phyloP scores from a whole-genome alignment of 1,140 invertebrate species.

The Musca vetustissima region DNA sequence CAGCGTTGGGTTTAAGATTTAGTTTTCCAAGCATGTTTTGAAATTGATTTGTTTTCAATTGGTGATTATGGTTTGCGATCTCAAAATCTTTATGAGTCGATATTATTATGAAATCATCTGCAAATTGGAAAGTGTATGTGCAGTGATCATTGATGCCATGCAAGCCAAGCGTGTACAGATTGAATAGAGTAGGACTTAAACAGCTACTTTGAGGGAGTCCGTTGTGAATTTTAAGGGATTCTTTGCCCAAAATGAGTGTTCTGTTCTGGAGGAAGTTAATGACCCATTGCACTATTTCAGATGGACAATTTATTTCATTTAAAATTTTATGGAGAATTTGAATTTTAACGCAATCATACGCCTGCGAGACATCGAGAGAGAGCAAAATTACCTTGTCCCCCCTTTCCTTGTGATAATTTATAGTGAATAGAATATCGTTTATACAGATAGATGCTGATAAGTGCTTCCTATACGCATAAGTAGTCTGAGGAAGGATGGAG shows the following conservation, averaged over 20 bases:
- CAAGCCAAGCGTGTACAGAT: no score
- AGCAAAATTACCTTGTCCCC: background rate
- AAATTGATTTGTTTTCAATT: background rate
- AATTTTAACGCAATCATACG: background rate
- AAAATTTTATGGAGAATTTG: background rate
- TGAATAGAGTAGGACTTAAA: background rate
- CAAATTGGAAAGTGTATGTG: constrained; percentile 1
- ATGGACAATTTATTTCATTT: background rate
- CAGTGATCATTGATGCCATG: background rate
- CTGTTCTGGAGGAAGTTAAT: background rate
- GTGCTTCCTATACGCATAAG: constrained; percentile 12
- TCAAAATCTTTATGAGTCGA: no score
- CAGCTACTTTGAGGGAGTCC: constrained; percentile 2
- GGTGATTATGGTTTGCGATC: background rate
- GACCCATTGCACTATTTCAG: background rate
- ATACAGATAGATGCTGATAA: constrained; percentile 3
- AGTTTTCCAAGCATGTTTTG: background rate
- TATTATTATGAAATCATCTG: constrained; percentile 4
- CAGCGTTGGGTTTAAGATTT: background rate
- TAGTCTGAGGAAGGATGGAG: background rate
- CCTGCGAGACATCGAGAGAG: background rate
- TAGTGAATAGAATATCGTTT: background rate
- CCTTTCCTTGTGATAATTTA: background rate
- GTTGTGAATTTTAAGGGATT: background rate
- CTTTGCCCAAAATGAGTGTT: background rate